Evolutionary conservation across 2,113 vertebrate genomes (phyloP), one percentile per base, ranked within the genome.

Genomic region (Mobula birostris): DNA sequence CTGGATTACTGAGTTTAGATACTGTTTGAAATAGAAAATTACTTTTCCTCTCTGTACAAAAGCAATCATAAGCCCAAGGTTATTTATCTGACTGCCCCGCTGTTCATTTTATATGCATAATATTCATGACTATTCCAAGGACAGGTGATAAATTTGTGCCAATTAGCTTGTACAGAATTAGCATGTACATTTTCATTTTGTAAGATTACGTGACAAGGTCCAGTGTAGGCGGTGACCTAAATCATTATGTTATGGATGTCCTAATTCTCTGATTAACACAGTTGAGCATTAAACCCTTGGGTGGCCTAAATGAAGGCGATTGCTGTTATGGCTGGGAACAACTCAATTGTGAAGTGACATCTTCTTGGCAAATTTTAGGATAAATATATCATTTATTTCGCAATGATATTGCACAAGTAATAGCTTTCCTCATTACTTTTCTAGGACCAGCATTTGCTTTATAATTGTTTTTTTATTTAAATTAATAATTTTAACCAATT

Each of bases 81-180:
- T 76, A 76, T 40, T 72, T 56, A 76, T 74, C 36, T 56, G 68
- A 56, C 91, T 93, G 91, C 88, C 29, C 21, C 17, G 58, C 19
- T 72, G 68, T 74, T 72, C 70, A 93, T 74, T 90, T 76, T 56
- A 56, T 74, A 56, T 70, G 48, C 68, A 72, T 24, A 56, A 56
- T 93, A 93, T 93, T 93, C 91, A 93, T 93, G 70, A 93, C 2
- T 72, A 76, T 93, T 36, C 91, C 32, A 74, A 93, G 11, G 91
- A 76, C 91, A 40, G 85, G 68, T 93, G 70, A 76, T 93, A 93
- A 93, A 93, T 93, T 93, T 93, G 91, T 93, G 72, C 91, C 91
- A 93, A 93, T 93, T 93, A 93, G 70, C 72, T 29, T 56, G 91
- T 74, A 56, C 70, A 74, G 70, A 93, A 93, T 93, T 93, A 93